Conservation (phyloP, 2,888 invertebrate species). For the Barypeithes pellucidus region DNA sequence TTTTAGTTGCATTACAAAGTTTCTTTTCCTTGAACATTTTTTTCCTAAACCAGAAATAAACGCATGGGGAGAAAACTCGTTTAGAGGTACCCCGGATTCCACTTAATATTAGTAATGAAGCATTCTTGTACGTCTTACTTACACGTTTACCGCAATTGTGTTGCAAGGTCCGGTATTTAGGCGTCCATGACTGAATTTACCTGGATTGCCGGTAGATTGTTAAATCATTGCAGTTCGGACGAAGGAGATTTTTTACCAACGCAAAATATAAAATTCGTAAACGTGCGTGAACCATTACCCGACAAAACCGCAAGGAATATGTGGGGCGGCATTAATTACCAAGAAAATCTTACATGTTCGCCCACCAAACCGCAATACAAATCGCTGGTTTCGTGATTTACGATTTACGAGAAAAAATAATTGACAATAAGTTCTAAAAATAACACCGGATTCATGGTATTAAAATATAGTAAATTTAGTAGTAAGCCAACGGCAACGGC, state of each 20-base stretch:
- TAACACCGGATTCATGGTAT: background rate
- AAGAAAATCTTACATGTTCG: background rate
- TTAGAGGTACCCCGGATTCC: no score
- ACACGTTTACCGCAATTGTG: background rate
- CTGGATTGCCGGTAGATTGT: background rate
- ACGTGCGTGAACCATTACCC: background rate
- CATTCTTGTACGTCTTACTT: no score
- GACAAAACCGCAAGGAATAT: conserved; percentile 7
- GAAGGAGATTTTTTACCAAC: background rate
- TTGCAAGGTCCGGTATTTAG: background rate
- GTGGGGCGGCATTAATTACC: background rate
- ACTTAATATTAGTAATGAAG: no score
- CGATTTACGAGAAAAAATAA: background rate
- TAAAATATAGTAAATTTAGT: background rate
- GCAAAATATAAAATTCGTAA: background rate
- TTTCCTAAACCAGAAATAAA: no score
- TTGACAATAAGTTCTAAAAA: conserved; percentile 2
- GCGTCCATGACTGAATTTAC: background rate
- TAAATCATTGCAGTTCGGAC: background rate
- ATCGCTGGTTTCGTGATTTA: background rate
- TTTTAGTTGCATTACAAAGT: no score
- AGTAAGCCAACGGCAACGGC: background rate
- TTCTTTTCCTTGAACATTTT: no score
- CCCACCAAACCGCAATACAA: background rate
- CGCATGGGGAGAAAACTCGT: no score